A percentile compares a stretch with the other conserved stretches of the same genome.
phyloP scores from a whole-genome alignment of 1,140 invertebrate genomes.

The Dendroctonus ponderosae region DNA sequence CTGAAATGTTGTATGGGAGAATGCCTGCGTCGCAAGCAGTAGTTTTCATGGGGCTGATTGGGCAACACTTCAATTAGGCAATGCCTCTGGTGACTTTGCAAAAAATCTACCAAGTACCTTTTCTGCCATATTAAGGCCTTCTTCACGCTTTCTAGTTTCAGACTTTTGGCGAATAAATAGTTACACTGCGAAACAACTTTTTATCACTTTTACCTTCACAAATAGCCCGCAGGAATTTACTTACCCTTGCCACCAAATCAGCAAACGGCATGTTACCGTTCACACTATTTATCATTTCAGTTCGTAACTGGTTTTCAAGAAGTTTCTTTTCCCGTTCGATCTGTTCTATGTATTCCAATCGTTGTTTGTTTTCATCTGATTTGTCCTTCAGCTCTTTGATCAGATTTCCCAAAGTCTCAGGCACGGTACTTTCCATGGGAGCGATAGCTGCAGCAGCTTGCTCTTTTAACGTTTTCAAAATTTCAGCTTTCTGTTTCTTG shows the following conservation, averaged over 20 bases:
- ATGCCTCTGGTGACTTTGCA: conserved; percentile 30
- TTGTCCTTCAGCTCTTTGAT: conserved; percentile 56
- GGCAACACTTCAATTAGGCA: conserved; percentile 24
- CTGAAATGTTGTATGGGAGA: conserved; percentile 24
- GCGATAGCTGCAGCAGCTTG: conserved; percentile 24
- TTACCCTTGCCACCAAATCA: conserved; percentile 36
- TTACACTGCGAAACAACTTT: conserved; percentile 56
- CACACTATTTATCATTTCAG: conserved; percentile 49
- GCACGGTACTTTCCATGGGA: conserved; percentile 34
- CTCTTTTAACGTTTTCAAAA: conserved; percentile 37
- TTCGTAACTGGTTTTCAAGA: conserved; percentile 45
- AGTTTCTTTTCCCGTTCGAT: conserved; percentile 52
- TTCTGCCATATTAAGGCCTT: conserved; percentile 86
- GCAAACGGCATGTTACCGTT: conserved; percentile 31
- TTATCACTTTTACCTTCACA: neutral
- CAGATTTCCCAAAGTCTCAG: conserved; percentile 54
- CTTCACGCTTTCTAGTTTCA: conserved; percentile 74
- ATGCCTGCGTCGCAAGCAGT: conserved; percentile 21
- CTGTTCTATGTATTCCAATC: conserved; percentile 53
- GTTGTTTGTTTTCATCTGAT: conserved; percentile 56
- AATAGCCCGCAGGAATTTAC: neutral
- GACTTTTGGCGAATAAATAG: conserved; percentile 71
- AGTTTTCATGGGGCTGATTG: conserved; percentile 20
- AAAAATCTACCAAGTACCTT: conserved; percentile 67
- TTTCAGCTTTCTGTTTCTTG: conserved; percentile 37